Conservation (phyloP, 2,113 vertebrate species). For the Clarias macrocephalus region DNA sequence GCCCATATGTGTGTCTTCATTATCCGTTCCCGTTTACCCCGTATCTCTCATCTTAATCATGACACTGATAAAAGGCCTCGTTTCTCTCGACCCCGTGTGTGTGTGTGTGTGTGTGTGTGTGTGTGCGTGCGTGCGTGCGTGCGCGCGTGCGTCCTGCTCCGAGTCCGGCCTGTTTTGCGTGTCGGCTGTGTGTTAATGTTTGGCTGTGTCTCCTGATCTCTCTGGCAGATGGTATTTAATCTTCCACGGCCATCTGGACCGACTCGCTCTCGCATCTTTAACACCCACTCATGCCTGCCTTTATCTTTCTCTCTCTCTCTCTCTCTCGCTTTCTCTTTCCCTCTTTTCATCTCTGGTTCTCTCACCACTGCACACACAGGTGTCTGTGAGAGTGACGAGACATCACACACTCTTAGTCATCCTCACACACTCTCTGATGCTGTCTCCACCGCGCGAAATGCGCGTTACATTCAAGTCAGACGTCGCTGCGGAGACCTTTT, state of each 20-base stretch:
- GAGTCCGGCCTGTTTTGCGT: constrained; percentile 22
- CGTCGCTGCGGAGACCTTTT: not conserved
- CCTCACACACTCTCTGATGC: constrained; percentile 15
- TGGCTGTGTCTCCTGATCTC: constrained; percentile 42
- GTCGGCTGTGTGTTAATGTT: constrained; percentile 36
- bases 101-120: not conserved
- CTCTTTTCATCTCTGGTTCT: constrained; percentile 30
- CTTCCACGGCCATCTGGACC: constrained; percentile 71
- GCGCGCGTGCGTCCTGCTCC: not conserved
- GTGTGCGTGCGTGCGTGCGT: not conserved
- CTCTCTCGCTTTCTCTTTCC: constrained; percentile 32
- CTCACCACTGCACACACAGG: constrained; percentile 30
- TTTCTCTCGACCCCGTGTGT: constrained; percentile 3
- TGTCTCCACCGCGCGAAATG: not conserved
- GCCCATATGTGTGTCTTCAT: not conserved
- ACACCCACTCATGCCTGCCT: constrained; percentile 52
- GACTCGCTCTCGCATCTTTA: constrained; percentile 68
- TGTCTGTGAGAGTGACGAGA: constrained; percentile 26
- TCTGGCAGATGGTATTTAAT: constrained; percentile 74
- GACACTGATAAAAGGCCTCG: constrained; percentile 18
- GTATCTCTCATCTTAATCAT: not conserved
- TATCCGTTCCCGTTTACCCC: not conserved
- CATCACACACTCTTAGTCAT: constrained; percentile 39
- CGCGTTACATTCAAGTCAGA: not conserved
- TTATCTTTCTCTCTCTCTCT: constrained; percentile 17